These are phyloP conservation scores for Psophia crepitans DNA, from an alignment of 2,113 vertebrate species.

Conservation along the genomic window DNA sequence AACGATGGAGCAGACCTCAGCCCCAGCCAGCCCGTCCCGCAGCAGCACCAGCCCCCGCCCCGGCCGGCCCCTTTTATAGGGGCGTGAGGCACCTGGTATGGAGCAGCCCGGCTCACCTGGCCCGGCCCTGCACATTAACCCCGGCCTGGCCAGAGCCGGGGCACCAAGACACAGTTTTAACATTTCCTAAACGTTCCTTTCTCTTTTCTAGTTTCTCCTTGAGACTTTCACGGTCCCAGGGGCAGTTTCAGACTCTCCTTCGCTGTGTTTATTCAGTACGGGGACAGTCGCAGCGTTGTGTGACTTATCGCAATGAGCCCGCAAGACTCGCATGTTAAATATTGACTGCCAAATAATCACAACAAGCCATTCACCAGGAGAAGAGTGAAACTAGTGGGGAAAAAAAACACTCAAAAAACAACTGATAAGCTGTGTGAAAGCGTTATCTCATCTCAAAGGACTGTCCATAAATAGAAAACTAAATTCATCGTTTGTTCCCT, in stretches of 20 bases:
- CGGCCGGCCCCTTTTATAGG: too few relatives aligned
- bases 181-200: neutral
- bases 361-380: slow-evolving; percentile 23
- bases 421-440: slow-evolving; percentile 47
- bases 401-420: neutral
- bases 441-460: slow-evolving; percentile 51
- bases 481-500: slow-evolving; percentile 15
- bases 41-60: too few relatives aligned
- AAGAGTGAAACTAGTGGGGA: neutral
- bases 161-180: neutral
- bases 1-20: too few relatives aligned
- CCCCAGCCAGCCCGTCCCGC: too few relatives aligned
- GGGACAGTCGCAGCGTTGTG: slow-evolving; percentile 35
- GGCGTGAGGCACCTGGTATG: too few relatives aligned
- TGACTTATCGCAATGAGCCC: slow-evolving; percentile 31
- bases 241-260: neutral
- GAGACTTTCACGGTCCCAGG: neutral
- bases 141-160: too few relatives aligned
- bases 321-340: slow-evolving; percentile 56
- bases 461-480: slow-evolving; percentile 6
- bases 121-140: too few relatives aligned
- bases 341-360: slow-evolving; percentile 34
- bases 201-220: slow-evolving; percentile 12
- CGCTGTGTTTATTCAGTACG: neutral
- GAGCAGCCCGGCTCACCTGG: too few relatives aligned